Conservation (phyloP, 2,888 invertebrate genomes). For the Polylopha cassiicola region DNA sequence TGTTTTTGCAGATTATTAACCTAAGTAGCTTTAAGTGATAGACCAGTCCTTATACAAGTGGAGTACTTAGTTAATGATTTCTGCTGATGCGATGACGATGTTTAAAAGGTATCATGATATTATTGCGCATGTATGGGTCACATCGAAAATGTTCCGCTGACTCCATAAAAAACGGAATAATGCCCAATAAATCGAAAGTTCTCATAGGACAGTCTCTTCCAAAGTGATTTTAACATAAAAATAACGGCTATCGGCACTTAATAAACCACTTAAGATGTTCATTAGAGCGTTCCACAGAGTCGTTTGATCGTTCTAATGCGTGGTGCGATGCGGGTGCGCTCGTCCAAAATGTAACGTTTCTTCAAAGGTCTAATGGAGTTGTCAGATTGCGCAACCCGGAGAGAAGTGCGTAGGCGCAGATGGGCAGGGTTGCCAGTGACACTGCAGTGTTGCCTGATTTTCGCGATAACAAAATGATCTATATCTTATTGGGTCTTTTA, state of each 20-base stretch:
- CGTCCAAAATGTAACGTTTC: constrained; percentile 36
- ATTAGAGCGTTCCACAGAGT: constrained; percentile 62
- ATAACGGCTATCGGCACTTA: constrained; percentile 71
- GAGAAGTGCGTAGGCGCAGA: constrained; percentile 55
- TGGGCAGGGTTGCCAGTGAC: constrained; percentile 42
- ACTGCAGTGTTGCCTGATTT: no score
- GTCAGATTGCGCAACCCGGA: constrained; percentile 61
- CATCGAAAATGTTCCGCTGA: no score
- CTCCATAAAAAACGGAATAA: no score
- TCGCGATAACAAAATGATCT: no score
- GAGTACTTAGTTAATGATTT: no score
- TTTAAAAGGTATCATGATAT: no score
- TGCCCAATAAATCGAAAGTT: constrained; percentile 32
- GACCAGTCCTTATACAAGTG: no score
- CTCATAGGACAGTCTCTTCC: constrained; percentile 48
- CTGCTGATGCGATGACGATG: no score
- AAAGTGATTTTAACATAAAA: constrained; percentile 60
- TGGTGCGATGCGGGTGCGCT: constrained; percentile 40
- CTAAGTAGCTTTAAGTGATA: no score
- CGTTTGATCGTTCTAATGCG: constrained; percentile 69
- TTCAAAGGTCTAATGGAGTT: constrained; percentile 63
- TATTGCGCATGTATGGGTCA: no score
- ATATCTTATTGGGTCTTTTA: no score
- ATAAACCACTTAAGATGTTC: constrained; percentile 73
- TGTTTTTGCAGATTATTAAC: no score